These are phyloP conservation scores for Moxostoma hubbsi DNA, from an alignment of 2,797 vertebrate genomes.

Conservation along the genomic window DNA sequence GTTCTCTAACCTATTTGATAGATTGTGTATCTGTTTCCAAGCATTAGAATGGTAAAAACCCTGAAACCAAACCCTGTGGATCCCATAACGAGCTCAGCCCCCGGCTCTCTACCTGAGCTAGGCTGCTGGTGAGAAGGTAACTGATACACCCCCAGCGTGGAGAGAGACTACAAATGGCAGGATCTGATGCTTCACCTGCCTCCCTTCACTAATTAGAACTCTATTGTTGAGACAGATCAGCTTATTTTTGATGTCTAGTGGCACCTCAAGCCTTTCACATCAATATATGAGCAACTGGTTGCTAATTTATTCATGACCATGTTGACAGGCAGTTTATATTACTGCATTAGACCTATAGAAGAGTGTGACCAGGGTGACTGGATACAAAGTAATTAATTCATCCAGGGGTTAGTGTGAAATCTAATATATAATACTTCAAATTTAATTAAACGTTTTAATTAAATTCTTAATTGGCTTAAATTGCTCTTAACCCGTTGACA, in stretches of 20 bases:
- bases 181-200: constrained; percentile 58
- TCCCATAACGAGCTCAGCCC: constrained; percentile 75
- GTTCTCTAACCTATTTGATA: constrained; percentile 67
- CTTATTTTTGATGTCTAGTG: constrained; percentile 67
- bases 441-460: constrained; percentile 17
- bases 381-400: constrained; percentile 7
- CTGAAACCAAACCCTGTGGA: constrained; percentile 76
- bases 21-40: constrained; percentile 76
- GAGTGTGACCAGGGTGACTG: constrained; percentile 20
- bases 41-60: constrained; percentile 78
- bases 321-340: constrained; percentile 62
- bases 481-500: neutral
- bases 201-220: constrained; percentile 73
- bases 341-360: constrained; percentile 46
- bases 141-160: constrained; percentile 45
- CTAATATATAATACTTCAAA: constrained; percentile 18
- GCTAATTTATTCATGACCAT: constrained; percentile 70
- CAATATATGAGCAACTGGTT: constrained; percentile 60
- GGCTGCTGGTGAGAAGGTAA: constrained; percentile 69
- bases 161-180: constrained; percentile 54
- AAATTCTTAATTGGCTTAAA: constrained; percentile 21
- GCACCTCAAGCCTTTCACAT: constrained; percentile 58
- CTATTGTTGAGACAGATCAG: constrained; percentile 67
- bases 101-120: constrained; percentile 62
- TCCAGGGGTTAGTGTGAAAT: constrained; percentile 14